Evolutionary conservation across 2,888 invertebrate genomes (phyloP), one percentile per base, ranked within the genome.

Genomic region (Drosophila dives): DNA sequence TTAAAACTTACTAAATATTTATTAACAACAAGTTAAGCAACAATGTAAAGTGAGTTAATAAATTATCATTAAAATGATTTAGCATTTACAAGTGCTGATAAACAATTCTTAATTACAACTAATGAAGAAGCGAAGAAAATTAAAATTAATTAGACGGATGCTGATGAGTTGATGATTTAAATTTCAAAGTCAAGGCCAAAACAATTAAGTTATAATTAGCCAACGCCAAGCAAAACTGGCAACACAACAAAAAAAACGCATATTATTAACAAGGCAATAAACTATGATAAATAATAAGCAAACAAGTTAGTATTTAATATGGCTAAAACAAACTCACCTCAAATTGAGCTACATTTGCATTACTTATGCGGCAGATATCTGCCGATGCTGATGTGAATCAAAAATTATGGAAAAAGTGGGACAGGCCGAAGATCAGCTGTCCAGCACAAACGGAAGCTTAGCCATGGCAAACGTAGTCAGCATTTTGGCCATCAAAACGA

Each of bases 121-220:
- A 62, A 76, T 69, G 54, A 75, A 68, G 62, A 38, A 61, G n/a
- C 26, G 33, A 36, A 73, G 74, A 42, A 56, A 49, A 40, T 26
- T 36, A 12, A 48, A 36, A 26, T 26, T 26, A 17, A 8, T 20
- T 49, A 42, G 32, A 45, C 56, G 60, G 23, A 45, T 45, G 15
- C 4, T 45, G 45, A 50, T 20, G 67, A 56, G 63, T 65, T 29
- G 6, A 66, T 63, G 63, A 64, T 66, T 68, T 62, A 34, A 71
- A 80, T 66, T 70, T 53, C 83, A 80, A 89, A 81, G 84, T 83
- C 87, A 86, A 86, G 83, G 89, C 36, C 85, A 65, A 53, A 53
- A 48, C 32, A 23, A 17, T 34, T 38, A 50, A 48, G 60, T 6
- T 45, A 51, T 80, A 76, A 80, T 76, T 75, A 80, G 60, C 75